Evolutionary conservation across 2,797 vertebrate genomes (phyloP).

Genomic region (Schizopygopsis pylzovi): DNA sequence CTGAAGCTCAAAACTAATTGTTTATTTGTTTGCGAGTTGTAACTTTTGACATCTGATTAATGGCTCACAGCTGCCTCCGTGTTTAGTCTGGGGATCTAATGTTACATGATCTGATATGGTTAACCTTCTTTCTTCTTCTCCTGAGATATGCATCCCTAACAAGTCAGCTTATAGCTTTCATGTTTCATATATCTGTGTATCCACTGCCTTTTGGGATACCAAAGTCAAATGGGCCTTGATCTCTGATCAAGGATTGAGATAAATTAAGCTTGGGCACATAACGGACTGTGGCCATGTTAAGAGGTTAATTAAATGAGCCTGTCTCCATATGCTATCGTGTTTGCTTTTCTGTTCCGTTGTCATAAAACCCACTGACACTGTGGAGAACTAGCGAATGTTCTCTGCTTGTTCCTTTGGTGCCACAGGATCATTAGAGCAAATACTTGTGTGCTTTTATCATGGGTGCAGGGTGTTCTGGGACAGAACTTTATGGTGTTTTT

Average conservation of each 20-base stretch:
- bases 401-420: constrained; percentile 4
- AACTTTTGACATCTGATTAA: neutral
- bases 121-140: constrained; percentile 47
- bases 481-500: neutral
- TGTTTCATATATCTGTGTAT: constrained; percentile 30
- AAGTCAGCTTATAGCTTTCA: constrained; percentile 38
- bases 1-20: neutral
- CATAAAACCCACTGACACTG: neutral
- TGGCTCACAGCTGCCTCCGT: constrained; percentile 4
- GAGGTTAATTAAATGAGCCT: constrained; percentile 41
- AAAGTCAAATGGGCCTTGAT: constrained; percentile 24
- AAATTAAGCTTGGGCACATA: neutral
- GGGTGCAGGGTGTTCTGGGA: constrained; percentile 34
- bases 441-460: neutral
- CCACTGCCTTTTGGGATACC: constrained; percentile 8
- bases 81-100: constrained; percentile 39
- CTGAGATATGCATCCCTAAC: constrained; percentile 14
- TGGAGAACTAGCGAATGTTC: neutral
- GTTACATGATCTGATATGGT: constrained; percentile 42
- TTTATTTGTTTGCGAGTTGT: constrained; percentile 7
- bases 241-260: constrained; percentile 34
- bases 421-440: constrained; percentile 22
- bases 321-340: neutral
- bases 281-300: constrained; percentile 25
- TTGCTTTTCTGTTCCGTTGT: neutral